phyloP scores from a whole-genome alignment of 2,113 vertebrate genomes.

The Nerophis ophidion region DNA sequence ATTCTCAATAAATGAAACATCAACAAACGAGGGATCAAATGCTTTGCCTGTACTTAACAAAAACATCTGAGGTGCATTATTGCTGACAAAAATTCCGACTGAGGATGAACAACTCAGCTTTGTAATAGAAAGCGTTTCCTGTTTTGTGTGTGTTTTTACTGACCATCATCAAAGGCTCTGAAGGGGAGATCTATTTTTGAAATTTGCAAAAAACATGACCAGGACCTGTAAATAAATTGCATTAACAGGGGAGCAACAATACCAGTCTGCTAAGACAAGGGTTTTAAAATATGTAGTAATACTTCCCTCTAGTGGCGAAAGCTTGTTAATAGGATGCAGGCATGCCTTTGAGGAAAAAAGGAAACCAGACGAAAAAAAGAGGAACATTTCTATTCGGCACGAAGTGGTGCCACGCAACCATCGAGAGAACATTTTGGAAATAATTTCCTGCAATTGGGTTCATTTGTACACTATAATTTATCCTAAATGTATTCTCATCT shows the following conservation, averaged over 20 bases:
- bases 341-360: too few relatives aligned
- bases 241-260: conserved; percentile 18
- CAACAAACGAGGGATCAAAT: conserved; percentile 58
- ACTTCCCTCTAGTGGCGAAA: conserved; percentile 61
- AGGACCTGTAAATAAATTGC: conserved; percentile 16
- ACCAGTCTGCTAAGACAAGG: conserved; percentile 1
- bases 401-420: too few relatives aligned
- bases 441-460: too few relatives aligned
- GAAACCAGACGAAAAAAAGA: too few relatives aligned
- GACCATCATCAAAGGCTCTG: conserved; percentile 41
- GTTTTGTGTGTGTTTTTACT: conserved; percentile 18
- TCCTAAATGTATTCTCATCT: too few relatives aligned
- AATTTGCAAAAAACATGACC: conserved; percentile 31
- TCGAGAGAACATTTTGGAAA: too few relatives aligned
- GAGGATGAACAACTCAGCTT: conserved; percentile 49
- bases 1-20: conserved; percentile 71
- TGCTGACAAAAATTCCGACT: conserved; percentile 53
- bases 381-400: too few relatives aligned
- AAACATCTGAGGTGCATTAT: conserved; percentile 74
- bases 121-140: conserved; percentile 53
- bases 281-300: conserved; percentile 19
- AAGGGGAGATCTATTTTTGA: conserved; percentile 27
- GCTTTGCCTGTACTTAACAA: conserved; percentile 67
- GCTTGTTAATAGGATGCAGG: background rate
- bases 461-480: too few relatives aligned